Percentiles rank a stretch among this genome's conserved stretches.
Conservation (phyloP, 1,140 invertebrate genomes). For the Philotrypesis tridentata region DNA sequence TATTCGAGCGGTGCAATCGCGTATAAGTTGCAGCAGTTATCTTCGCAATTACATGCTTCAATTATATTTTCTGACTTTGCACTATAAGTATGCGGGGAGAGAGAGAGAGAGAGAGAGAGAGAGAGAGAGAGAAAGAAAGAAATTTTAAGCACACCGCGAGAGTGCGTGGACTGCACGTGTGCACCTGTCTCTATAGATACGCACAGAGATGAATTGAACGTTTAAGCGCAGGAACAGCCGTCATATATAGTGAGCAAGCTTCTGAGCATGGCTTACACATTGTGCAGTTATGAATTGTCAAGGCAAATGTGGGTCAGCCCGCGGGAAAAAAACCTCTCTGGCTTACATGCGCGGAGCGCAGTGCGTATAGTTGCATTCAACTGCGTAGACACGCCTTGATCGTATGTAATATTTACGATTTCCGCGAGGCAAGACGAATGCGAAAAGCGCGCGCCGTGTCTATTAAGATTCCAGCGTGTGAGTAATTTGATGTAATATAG, state of each 20-base stretch:
- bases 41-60: too few species aligned
- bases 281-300: slow-evolving; percentile 24
- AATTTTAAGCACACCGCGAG: too few species aligned
- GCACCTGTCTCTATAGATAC: too few species aligned
- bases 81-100: too few species aligned
- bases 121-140: too few species aligned
- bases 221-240: background rate
- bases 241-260: background rate
- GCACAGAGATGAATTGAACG: too few species aligned
- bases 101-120: too few species aligned
- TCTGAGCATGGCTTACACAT: background rate
- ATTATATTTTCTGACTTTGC: too few species aligned
- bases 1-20: too few species aligned
- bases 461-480: slow-evolving; percentile 21
- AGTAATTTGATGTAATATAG: slow-evolving; percentile 21
- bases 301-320: slow-evolving; percentile 20
- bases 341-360: background rate
- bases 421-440: slow-evolving; percentile 17
- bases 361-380: slow-evolving; percentile 13
- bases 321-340: background rate
- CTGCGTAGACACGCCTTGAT: slow-evolving; percentile 27
- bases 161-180: too few species aligned
- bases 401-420: slow-evolving; percentile 13
- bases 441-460: background rate
- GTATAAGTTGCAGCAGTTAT: too few species aligned